Conservation (phyloP, 2,888 invertebrate genomes). For the Capitulum mitella region DNA sequence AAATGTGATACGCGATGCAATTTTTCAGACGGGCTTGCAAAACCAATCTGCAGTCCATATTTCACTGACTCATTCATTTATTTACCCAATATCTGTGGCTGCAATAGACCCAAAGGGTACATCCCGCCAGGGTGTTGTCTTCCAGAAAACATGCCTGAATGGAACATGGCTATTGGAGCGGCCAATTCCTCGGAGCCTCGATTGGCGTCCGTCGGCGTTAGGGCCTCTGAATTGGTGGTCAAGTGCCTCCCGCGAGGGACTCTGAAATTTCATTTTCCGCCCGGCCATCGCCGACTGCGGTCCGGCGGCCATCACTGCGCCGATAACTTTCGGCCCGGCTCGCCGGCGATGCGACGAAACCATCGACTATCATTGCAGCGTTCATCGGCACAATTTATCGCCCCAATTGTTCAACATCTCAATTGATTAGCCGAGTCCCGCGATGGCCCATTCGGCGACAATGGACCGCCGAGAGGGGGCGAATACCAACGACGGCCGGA, state of each 20-base stretch:
- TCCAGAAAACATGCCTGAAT: no score
- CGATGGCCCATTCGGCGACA: conserved; percentile 5
- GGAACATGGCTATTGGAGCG: no score
- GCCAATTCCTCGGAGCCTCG: no score
- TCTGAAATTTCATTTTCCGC: conserved; percentile 11
- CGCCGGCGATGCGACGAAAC: not conserved
- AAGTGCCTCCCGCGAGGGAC: not conserved
- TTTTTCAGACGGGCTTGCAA: no score
- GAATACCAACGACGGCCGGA: not conserved
- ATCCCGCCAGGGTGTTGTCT: no score
- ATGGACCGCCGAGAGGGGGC: not conserved
- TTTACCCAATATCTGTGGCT: no score
- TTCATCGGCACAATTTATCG: conserved; percentile 21
- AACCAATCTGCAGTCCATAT: no score
- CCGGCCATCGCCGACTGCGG: not conserved
- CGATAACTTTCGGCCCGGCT: not conserved
- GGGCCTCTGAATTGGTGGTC: no score
- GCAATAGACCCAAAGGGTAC: no score
- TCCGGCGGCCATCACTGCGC: not conserved
- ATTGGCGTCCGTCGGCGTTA: no score
- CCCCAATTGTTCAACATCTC: conserved; percentile 23
- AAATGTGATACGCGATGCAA: no score
- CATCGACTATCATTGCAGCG: conserved; percentile 24
- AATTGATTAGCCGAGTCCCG: not conserved
- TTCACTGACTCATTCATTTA: no score